Base-by-base conservation (phyloP, 2,113 vertebrate genomes). In the Onychostoma macrolepis region DNA sequence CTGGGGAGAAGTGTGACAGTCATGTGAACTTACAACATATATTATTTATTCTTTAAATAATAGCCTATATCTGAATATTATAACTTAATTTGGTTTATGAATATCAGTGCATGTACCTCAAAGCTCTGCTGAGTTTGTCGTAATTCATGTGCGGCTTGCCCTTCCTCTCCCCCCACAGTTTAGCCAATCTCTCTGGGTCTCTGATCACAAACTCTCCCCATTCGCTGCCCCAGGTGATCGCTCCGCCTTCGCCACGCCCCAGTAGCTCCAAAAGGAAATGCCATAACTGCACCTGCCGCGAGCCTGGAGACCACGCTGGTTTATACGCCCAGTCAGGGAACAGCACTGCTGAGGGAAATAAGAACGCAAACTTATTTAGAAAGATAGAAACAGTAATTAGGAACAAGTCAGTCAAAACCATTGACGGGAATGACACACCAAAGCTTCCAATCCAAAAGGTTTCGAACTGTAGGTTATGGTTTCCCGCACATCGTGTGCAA, bases 61-160 rank as follows among this genome's bases (percentile, higher is more conserved):
- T 36, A 36, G 30, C 30, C 30, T n/a, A 30, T 65, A 63, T 63
- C 1, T 63, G 1, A 63, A 19, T 43, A 43, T 41, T 67, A 67
- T 41, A 41, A 8, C 41, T 15, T 15, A 50, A 15, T 50, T 15
- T 50, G 13, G 13, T 2, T 21, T 71, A 38, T 71, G 8, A 38
- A 1, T 71, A 8, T n/a, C 6, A 4, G 45, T 79, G 26, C 21
- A 21, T 43, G 8, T 88, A 96, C 94, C 95, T 95, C 69, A 96
- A 94, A 0, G 95, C 95, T 38, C 95, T 91, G 92, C 95, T 96
- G 83, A 96, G 95, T 82, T 96, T 96, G 93, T 96, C 95, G 48
- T 96, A 96, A 90, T 96, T 96, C 95, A 96, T 96, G 90, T 95
- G 95, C 0, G 94, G 95, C 50, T 96, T 96, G 58, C 95, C 95